These are phyloP conservation scores for Parauchenoglanis punctatus DNA, from an alignment of 2,797 vertebrate species.

Conservation along the genomic window DNA sequence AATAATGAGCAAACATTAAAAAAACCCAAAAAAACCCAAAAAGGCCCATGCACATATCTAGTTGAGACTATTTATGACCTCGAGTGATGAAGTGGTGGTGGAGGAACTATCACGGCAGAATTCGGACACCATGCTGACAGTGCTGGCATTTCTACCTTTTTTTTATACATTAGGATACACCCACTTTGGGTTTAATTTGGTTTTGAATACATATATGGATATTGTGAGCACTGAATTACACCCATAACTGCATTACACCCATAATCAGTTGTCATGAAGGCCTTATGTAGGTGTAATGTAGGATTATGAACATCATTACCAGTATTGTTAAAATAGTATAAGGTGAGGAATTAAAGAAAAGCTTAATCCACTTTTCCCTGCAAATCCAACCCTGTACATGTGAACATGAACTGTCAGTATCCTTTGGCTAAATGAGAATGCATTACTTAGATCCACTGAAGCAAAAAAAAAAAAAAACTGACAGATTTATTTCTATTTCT, in stretches of 20 bases:
- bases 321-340: background rate
- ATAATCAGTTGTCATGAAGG: background rate
- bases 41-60: background rate
- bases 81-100: background rate
- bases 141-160: no score
- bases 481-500: constrained; percentile 36
- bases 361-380: background rate
- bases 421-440: constrained; percentile 30
- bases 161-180: background rate
- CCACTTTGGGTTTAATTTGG: background rate
- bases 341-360: background rate
- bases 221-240: background rate
- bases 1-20: background rate
- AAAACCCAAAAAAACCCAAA: background rate
- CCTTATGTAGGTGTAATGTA: background rate
- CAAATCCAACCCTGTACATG: constrained; percentile 14
- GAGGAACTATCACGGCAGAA: background rate
- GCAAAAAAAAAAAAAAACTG: constrained; percentile 22
- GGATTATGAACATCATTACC: background rate
- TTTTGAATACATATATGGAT: background rate
- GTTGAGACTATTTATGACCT: background rate
- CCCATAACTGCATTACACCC: background rate
- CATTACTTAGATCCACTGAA: constrained; percentile 12
- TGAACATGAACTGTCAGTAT: constrained; percentile 29
- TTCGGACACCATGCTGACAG: background rate